A percentile compares a stretch with the other conserved stretches of the same genome.
Conservation (phyloP, 2,797 vertebrate species). For the Bovichtus variegatus region DNA sequence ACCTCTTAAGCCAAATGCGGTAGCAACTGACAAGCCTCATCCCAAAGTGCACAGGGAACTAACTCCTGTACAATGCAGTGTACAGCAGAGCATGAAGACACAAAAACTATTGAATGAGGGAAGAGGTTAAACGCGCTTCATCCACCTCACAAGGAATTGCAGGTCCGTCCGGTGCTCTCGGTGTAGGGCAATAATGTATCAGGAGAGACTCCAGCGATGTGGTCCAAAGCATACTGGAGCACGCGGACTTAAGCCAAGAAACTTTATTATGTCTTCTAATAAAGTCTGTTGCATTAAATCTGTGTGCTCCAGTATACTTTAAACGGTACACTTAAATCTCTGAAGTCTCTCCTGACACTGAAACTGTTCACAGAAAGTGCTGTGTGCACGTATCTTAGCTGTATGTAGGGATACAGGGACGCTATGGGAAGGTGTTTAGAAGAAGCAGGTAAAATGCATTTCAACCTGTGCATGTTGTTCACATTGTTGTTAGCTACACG, state of each 20-base stretch:
- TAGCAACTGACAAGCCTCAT: conserved; percentile 65
- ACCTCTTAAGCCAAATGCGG: conserved; percentile 72
- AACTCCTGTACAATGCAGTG: conserved; percentile 13
- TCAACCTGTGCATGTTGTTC: neutral
- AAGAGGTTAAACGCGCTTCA: too few relatives aligned
- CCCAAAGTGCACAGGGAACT: conserved; percentile 45
- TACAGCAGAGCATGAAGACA: conserved; percentile 25
- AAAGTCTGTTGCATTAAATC: too few relatives aligned
- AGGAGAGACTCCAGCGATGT: too few relatives aligned
- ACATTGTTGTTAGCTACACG: neutral
- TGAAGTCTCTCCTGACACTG: neutral
- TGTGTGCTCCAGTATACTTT: too few relatives aligned
- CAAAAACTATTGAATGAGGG: neutral
- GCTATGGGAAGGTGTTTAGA: neutral
- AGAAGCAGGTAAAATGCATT: neutral
- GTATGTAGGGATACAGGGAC: neutral
- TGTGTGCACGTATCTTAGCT: neutral
- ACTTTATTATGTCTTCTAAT: too few relatives aligned
- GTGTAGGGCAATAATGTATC: too few relatives aligned
- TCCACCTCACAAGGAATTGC: too few relatives aligned
- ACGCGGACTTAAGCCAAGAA: too few relatives aligned
- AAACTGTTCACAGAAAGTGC: neutral
- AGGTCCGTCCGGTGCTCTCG: too few relatives aligned
- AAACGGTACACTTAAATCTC: too few relatives aligned
- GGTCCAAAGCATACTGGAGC: too few relatives aligned